phyloP scores from a whole-genome alignment of 2,888 invertebrate species.

The Fragum whitleyi region DNA sequence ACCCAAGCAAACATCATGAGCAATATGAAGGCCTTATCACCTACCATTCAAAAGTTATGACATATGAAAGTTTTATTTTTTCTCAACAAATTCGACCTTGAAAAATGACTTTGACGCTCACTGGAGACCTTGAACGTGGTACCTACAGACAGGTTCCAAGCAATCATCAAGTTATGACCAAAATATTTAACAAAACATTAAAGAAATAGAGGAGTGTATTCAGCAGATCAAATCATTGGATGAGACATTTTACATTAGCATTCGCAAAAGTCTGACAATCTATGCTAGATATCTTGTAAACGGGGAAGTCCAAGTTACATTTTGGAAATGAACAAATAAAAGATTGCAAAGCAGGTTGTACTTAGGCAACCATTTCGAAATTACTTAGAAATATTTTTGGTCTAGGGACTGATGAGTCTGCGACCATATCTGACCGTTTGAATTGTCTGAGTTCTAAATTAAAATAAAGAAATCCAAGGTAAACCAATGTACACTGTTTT shows the following conservation, averaged over 20 bases:
- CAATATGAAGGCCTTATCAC: too few relatives aligned
- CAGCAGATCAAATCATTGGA: too few relatives aligned
- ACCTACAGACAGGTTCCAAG: too few relatives aligned
- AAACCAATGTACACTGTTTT: conserved; percentile 50
- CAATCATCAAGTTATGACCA: too few relatives aligned
- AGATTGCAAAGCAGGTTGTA: conserved; percentile 50
- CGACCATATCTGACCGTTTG: neutral
- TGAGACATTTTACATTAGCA: conserved; percentile 29
- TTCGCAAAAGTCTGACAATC: conserved; percentile 37
- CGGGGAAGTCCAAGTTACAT: conserved; percentile 31
- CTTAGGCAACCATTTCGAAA: too few relatives aligned
- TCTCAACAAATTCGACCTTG: too few relatives aligned
- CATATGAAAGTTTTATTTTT: too few relatives aligned
- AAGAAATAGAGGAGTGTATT: neutral
- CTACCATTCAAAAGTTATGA: too few relatives aligned
- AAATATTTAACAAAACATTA: too few relatives aligned
- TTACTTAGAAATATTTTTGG: conserved; percentile 39
- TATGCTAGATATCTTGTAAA: conserved; percentile 37
- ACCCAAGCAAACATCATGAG: too few relatives aligned
- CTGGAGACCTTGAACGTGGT: too few relatives aligned
- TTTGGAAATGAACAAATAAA: conserved; percentile 42
- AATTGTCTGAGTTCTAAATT: conserved; percentile 40
- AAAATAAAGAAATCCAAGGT: conserved; percentile 28
- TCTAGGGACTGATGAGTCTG: neutral
- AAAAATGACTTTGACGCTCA: too few relatives aligned